These are phyloP conservation scores for Patiria miniata DNA, from an alignment of 35 echinoderm and acorn worm genomes.

Conservation along the genomic window DNA sequence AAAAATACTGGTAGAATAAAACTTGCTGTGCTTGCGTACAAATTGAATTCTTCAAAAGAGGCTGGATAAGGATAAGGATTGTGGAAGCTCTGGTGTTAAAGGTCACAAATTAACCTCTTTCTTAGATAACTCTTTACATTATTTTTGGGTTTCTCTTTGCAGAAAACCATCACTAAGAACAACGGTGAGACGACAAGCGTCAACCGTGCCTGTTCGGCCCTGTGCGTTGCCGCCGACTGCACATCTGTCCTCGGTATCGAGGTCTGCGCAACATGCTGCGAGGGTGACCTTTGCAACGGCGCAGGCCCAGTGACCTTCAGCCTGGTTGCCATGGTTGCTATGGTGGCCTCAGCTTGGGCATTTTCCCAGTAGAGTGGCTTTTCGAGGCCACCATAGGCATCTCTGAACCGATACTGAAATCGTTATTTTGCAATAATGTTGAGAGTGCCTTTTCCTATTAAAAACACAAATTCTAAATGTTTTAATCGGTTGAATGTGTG, in stretches of 20 bases:
- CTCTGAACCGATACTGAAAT: no score
- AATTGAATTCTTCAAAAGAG: no score
- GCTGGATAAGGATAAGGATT: no score
- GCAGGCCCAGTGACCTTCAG: slow-evolving; percentile 13
- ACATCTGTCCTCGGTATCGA: neutral
- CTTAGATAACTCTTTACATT: neutral
- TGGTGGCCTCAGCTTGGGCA: neutral
- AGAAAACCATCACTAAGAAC: neutral
- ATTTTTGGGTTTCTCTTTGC: neutral
- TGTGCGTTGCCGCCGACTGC: neutral
- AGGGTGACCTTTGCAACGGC: neutral
- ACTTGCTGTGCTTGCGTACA: no score
- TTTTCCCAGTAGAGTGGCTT: neutral
- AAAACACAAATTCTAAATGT: no score
- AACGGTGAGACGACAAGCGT: neutral
- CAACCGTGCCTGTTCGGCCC: neutral
- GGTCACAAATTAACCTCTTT: no score
- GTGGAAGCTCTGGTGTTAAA: no score
- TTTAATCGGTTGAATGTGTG: no score
- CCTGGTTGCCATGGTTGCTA: neutral
- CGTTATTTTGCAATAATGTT: no score
- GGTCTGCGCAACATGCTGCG: neutral
- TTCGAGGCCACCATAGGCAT: no score
- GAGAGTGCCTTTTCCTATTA: no score
- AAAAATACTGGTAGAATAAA: no score